Base-by-base conservation (phyloP, 2,113 vertebrate genomes). In the Salvelinus fontinalis region DNA sequence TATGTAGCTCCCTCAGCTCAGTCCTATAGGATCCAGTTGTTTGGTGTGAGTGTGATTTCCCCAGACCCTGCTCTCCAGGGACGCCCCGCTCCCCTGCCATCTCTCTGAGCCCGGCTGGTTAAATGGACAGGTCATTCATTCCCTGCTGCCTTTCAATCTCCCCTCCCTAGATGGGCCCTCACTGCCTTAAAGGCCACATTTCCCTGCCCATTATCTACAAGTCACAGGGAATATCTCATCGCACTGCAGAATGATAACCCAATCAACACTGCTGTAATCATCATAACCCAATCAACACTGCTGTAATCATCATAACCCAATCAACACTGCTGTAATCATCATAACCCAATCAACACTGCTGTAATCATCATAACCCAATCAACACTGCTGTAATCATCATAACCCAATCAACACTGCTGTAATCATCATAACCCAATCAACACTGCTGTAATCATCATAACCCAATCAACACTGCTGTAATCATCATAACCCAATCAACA, bases 31-130 rank as follows among this genome's bases (percentile, higher is more conserved):
- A 83, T 83, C 80, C 81, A 79, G 85, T 90, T 90, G 87, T 92
- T 89, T 89, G 85, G 86, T 87, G 84, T 89, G 85, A 89, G 85
- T 87, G 88, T 92, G 89, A 90, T 92, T 92, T 91, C 91, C 91
- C 90, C 86, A 90, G 88, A 89, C 89, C 88, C 87, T 76, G 77
- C 75, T 90, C 91, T 85, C 91, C 8, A 7, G 88, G 88, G 91
- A 91, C 67, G 75, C 76, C 54, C 48, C 75, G 84, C 83, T 84
- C 83, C 85, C 67, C 84, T 87, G 87, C 90, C 91, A 88, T 88
- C 86, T 89, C 90, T 83, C 79, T 75, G 84, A 90, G 86, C 84
- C 84, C 79, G 79, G 80, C 79, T 44, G 68, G 90, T 88, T 92
- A 92, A 91, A 90, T 81, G 88, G 88, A 91, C 90, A 90, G 90